Base-by-base conservation (phyloP, 1,140 invertebrate species). In the Penaeus indicus region DNA sequence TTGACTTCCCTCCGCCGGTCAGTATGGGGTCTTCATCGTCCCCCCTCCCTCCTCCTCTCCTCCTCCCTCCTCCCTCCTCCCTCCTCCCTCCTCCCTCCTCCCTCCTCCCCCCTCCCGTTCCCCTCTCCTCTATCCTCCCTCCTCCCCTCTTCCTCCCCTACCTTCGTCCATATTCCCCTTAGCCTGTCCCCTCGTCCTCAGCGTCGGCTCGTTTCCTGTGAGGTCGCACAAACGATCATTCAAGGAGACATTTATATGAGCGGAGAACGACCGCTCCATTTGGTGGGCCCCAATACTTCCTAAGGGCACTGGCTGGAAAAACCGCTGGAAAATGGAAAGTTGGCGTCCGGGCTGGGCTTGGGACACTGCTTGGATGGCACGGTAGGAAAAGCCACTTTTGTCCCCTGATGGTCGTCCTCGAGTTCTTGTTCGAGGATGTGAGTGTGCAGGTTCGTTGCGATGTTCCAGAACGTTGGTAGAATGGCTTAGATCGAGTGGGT, bases 181-280 rank as follows among this genome's bases (percentile, higher is more conserved):
- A n/a, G 27, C 62, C 79, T 64, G 47, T 60, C 77, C 61, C 85
- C 63, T 81, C 78, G 18, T 62, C 79, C 64, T 60, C 47, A 54
- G 67, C 38, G 61, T 67, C 80, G 86, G 42, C 64, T 88, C 80
- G 79, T 84, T 88, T 88, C 86, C 86, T 83, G 78, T 78, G 80
- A 88, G 86, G 86, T 84, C 81, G 54, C 80, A 83, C 86, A 88
- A 88, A 88, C 86, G 86, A 88, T 88, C 86, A 88, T 88, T 84
- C 86, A 88, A 88, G 64, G 80, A 88, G 86, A 88, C 86, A 88
- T 88, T 84, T 88, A 88, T 88, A 88, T 88, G 86, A 80, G 80
- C 67, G 86, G 81, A 54, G 80, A 84, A 84, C 78, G 86, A 61
- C 81, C 54, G 80, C 62, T 83, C 86, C 86, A 83, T 84, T 83